phyloP scores from a whole-genome alignment of 2,888 invertebrate genomes.

The Leptogaster cylindrica region DNA sequence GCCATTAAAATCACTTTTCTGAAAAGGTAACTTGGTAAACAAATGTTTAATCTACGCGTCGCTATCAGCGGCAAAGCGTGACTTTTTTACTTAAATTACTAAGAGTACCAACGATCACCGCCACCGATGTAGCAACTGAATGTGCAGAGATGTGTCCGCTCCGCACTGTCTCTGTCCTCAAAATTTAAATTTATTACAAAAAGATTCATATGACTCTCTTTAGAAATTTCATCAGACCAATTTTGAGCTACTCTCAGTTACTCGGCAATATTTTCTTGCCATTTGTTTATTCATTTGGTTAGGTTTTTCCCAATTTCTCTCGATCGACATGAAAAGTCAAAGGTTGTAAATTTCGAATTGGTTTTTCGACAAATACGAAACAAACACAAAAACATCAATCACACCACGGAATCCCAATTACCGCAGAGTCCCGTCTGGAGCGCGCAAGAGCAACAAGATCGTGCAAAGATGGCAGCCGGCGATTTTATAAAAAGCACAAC shows the following conservation, averaged over 20 bases:
- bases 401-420: neutral
- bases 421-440: neutral
- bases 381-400: neutral
- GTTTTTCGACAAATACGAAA: neutral
- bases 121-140: too few relatives aligned
- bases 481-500: neutral
- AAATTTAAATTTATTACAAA: too few relatives aligned
- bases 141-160: too few relatives aligned
- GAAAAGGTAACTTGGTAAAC: too few relatives aligned
- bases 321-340: neutral
- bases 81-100: too few relatives aligned
- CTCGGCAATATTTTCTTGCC: neutral
- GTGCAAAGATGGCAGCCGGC: neutral
- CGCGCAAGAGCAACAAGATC: neutral
- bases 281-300: neutral
- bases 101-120: too few relatives aligned
- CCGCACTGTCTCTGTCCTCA: too few relatives aligned
- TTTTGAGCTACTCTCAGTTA: too few relatives aligned
- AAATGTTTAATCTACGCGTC: too few relatives aligned
- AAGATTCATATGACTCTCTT: too few relatives aligned
- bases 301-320: neutral
- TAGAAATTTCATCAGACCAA: too few relatives aligned
- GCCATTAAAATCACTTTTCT: neutral
- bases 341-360: neutral
- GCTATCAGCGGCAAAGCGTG: too few relatives aligned